Conservation (phyloP, 1,140 invertebrate genomes). For the Melanaphis sacchari region DNA sequence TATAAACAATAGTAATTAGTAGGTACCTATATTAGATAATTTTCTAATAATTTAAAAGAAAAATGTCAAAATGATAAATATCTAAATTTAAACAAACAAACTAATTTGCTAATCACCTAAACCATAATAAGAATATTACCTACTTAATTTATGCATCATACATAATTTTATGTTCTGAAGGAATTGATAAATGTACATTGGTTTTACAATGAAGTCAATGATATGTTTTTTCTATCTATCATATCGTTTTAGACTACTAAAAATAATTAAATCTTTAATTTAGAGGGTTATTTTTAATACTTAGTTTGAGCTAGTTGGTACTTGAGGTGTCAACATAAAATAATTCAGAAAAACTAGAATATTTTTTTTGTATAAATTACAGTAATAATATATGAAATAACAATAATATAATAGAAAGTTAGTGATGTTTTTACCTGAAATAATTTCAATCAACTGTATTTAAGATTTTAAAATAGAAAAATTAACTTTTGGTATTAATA, state of each 20-base stretch:
- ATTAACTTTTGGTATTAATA: no score
- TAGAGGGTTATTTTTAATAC: background rate
- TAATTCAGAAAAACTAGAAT: background rate
- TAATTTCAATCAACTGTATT: no score
- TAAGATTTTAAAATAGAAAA: no score
- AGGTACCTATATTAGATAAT: no score
- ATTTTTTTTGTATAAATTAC: no score
- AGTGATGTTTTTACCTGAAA: no score
- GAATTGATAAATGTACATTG: background rate
- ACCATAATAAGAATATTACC: no score
- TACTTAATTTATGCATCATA: background rate
- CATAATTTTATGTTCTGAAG: background rate
- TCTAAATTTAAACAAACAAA: background rate
- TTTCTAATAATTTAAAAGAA: background rate
- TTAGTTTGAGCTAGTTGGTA: background rate
- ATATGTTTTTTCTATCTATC: background rate
- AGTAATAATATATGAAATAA: no score
- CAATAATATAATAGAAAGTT: no score
- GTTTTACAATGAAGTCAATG: background rate
- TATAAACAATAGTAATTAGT: background rate
- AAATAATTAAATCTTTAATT: background rate
- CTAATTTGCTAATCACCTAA: background rate
- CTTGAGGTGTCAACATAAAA: background rate
- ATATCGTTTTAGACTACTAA: background rate
- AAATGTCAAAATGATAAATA: background rate